A percentile compares a stretch with the other conserved stretches of the same genome.
Conservation (phyloP, 2,888 invertebrate genomes). For the Saturnia pavonia region DNA sequence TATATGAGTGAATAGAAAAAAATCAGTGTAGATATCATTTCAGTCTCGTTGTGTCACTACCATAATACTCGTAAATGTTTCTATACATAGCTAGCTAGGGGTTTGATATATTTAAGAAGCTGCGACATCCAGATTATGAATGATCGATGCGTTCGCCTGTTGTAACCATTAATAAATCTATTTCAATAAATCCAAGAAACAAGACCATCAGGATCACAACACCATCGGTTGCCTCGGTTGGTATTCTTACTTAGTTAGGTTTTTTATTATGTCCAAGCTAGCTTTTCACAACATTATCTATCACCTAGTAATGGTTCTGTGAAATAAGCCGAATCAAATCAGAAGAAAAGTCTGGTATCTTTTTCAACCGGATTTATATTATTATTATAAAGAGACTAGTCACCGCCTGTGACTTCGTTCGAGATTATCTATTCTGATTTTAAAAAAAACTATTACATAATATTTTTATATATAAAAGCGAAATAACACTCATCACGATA, state of each 20-base stretch:
- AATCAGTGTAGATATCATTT: neutral
- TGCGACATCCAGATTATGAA: conserved; percentile 21
- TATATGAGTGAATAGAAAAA: neutral
- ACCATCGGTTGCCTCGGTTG: too few relatives aligned
- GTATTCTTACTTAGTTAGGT: neutral
- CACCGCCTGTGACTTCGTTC: too few relatives aligned
- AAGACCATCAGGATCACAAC: too few relatives aligned
- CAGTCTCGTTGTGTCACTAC: conserved; percentile 11
- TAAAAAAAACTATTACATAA: too few relatives aligned
- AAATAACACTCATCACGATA: too few relatives aligned
- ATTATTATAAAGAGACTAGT: too few relatives aligned
- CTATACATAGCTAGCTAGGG: neutral
- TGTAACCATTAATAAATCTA: conserved; percentile 18
- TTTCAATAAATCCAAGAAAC: neutral
- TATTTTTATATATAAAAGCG: too few relatives aligned
- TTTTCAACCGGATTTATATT: too few relatives aligned
- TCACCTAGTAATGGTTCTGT: neutral
- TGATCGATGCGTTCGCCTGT: conserved; percentile 21
- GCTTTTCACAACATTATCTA: neutral
- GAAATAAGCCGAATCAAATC: neutral
- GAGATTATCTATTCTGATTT: too few relatives aligned
- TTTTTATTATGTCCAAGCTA: neutral
- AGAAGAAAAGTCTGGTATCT: neutral
- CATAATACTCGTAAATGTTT: neutral
- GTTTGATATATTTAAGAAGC: conserved; percentile 21